These are phyloP conservation scores for Troides oblongomaculatus DNA, from an alignment of 2,888 invertebrate genomes.

Conservation along the genomic window DNA sequence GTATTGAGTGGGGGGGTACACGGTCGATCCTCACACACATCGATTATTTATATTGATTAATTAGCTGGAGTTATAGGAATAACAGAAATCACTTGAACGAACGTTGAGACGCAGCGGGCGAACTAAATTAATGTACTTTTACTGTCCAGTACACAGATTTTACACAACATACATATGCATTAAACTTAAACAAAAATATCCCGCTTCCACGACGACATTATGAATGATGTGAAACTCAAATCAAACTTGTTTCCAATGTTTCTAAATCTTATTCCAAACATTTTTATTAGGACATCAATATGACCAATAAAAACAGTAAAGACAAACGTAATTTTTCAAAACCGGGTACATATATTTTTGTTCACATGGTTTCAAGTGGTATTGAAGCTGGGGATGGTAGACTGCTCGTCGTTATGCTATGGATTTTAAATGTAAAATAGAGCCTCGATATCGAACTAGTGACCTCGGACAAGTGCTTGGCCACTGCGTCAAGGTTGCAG, in stretches of 20 bases:
- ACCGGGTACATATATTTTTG: no score
- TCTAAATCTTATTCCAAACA: not conserved
- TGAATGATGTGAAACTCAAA: not conserved
- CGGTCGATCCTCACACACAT: conserved; percentile 32
- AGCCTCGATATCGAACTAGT: no score
- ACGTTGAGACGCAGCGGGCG: conserved; percentile 26
- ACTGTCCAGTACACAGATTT: conserved; percentile 16
- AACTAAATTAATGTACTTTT: conserved; percentile 25
- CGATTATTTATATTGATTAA: conserved; percentile 53
- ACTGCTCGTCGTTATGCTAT: no score
- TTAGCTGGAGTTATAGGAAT: conserved; percentile 42
- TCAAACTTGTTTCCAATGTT: not conserved
- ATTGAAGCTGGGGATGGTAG: no score
- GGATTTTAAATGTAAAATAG: no score
- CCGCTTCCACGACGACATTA: not conserved
- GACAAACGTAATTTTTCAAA: no score
- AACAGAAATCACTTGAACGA: conserved; percentile 43
- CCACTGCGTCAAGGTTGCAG: no score
- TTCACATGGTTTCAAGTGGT: no score
- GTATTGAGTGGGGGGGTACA: conserved; percentile 6
- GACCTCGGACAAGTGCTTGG: no score
- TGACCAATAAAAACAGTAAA: no score
- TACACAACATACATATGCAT: conserved; percentile 8
- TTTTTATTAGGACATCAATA: not conserved
- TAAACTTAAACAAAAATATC: conserved; percentile 9